Evolutionary conservation across 2,797 vertebrate genomes (phyloP).

Genomic region (Labeo calbasu): DNA sequence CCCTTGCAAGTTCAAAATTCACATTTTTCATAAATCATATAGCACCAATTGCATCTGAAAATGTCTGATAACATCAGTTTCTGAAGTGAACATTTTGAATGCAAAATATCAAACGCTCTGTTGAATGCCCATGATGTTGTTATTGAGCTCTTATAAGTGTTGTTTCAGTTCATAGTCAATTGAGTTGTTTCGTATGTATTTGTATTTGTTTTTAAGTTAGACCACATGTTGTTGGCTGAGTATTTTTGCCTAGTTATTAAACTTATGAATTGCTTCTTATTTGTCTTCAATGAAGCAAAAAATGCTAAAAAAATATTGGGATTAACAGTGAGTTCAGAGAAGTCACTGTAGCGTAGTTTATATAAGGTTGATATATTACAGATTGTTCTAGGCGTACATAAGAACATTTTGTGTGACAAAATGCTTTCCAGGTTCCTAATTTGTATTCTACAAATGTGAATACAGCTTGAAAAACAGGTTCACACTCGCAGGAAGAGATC

Average conservation of each 20-base stretch:
- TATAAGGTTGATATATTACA: background rate
- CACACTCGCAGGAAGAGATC: background rate
- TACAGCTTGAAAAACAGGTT: background rate
- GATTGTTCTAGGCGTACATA: background rate
- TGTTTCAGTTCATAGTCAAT: conserved; percentile 49
- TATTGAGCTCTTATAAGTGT: background rate
- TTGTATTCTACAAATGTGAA: conserved; percentile 13
- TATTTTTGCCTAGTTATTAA: conserved; percentile 54
- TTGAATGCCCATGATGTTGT: conserved; percentile 11
- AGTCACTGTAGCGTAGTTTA: background rate
- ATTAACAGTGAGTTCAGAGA: background rate
- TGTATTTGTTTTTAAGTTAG: conserved; percentile 49
- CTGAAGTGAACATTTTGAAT: background rate
- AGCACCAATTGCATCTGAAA: background rate
- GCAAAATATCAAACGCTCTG: background rate
- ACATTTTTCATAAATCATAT: background rate
- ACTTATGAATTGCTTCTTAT: conserved; percentile 59
- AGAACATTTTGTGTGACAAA: conserved; percentile 5
- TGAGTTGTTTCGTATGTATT: conserved; percentile 61
- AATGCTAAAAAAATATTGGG: too few species aligned
- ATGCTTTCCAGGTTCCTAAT: background rate
- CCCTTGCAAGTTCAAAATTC: background rate
- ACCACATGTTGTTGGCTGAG: conserved; percentile 3
- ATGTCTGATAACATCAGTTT: background rate
- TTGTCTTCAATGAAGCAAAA: conserved; percentile 29